Base-by-base conservation (phyloP, 2,797 vertebrate genomes). In the Dipus sagitta region DNA sequence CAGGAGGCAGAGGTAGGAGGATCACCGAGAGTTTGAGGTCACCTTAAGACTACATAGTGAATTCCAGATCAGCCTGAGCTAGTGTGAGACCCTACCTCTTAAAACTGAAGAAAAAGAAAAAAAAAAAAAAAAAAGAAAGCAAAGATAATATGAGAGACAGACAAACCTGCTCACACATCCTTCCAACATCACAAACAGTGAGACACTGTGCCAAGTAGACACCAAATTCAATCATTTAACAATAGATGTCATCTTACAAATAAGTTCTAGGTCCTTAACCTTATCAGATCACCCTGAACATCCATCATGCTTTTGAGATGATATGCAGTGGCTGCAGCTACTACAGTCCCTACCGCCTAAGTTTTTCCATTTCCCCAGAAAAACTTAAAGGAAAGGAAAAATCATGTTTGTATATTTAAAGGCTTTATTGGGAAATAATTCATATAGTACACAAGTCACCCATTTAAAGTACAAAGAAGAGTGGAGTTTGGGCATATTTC, bases 191-290 rank as follows among this genome's bases (percentile, higher is more conserved):
- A 67, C 24, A 34, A 38, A 79, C 83, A 52, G 80, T 26, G 21
- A 11, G 13, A 1, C 32, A 26, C 77, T 67, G 9, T 42, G 18
- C 58, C 34, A 20, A 68, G 32, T 0, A 78, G 93, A 90, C 6
- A 81, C 47, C 34, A 75, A 92, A 82, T 64, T 81, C 68, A 89
- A 93, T 11, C 70, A 74, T 18, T 92, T 79, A 74, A 76, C 67
- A 92, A 95, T 47, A 87, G 60, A 30, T 65, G n/a, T n/a, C 74
- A 68, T 80, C 85, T 79, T 52, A 70, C 23, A 47, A 81, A 91
- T 3, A 94, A 90, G 90, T 72, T n/a, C 86, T 75, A 81, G 21
- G 65, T 64, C 71, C 42, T 14, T 84, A 42, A 72, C 28, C 72
- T 82, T 60, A 30, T 82, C 80, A 67, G 24, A 67, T 82, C 64